Conservation (phyloP, 2,888 invertebrate genomes). For the Mamestra brassicae region DNA sequence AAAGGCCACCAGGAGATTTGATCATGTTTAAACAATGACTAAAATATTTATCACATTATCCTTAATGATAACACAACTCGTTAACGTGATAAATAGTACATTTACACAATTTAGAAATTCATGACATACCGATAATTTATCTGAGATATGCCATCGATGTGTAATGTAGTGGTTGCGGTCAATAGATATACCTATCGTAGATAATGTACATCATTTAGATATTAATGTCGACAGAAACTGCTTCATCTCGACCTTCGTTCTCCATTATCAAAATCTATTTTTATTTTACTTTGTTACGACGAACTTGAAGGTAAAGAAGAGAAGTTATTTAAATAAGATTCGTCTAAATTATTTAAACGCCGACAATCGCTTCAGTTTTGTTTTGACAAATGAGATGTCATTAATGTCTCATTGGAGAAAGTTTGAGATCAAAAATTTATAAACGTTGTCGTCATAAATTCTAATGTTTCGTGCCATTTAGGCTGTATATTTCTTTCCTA, state of each 20-base stretch:
- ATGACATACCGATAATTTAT: conserved; percentile 58
- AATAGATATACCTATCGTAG: conserved; percentile 23
- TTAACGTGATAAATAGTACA: conserved; percentile 48
- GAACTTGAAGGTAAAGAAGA: conserved; percentile 20
- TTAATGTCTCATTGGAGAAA: conserved; percentile 54
- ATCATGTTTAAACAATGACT: conserved; percentile 13
- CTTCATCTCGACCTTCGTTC: conserved; percentile 27
- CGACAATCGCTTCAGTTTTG: conserved; percentile 55
- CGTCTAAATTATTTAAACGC: conserved; percentile 57
- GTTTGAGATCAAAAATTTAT: conserved; percentile 50
- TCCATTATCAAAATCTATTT: conserved; percentile 49
- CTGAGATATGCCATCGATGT: conserved; percentile 42
- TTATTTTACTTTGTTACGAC: conserved; percentile 43
- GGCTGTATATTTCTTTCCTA: conserved; percentile 4
- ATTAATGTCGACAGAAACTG: conserved; percentile 17
- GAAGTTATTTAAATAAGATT: conserved; percentile 46
- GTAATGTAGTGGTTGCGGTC: conserved; percentile 48
- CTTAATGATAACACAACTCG: conserved; percentile 39
- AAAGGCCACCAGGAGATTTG: neutral
- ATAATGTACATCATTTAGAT: conserved; percentile 17
- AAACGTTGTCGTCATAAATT: conserved; percentile 43
- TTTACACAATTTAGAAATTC: conserved; percentile 46
- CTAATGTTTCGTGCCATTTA: conserved; percentile 38
- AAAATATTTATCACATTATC: conserved; percentile 20
- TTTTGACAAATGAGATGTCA: conserved; percentile 63